These are phyloP conservation scores for Ochropacha duplaris DNA, from an alignment of 2,888 invertebrate species.

Conservation along the genomic window DNA sequence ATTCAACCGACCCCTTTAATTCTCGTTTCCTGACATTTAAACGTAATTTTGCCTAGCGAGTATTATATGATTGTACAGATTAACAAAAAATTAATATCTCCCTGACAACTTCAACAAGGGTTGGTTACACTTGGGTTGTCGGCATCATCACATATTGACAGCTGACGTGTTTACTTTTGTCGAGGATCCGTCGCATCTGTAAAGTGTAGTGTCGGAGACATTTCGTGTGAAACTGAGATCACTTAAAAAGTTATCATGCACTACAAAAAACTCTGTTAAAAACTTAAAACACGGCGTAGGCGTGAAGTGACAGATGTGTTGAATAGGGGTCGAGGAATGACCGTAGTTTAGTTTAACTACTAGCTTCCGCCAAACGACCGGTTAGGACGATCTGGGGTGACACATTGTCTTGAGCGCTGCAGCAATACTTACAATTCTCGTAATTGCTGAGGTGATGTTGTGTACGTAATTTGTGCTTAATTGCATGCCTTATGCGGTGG, in stretches of 20 bases:
- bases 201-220: conserved; percentile 25
- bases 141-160: conserved; percentile 37
- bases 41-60: conserved; percentile 37
- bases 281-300: conserved; percentile 60
- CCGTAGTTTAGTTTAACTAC: conserved; percentile 76
- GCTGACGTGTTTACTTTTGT: conserved; percentile 47
- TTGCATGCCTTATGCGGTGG: background rate
- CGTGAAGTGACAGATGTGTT: conserved; percentile 60
- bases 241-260: conserved; percentile 64
- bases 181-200: conserved; percentile 55
- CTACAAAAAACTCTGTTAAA: conserved; percentile 53
- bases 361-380: conserved; percentile 67
- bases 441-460: conserved; percentile 5
- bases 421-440: conserved; percentile 19
- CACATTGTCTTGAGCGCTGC: conserved; percentile 30
- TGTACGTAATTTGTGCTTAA: background rate
- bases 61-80: conserved; percentile 6
- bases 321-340: conserved; percentile 65
- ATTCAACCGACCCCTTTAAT: conserved; percentile 70
- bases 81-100: background rate
- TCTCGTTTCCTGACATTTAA: conserved; percentile 65
- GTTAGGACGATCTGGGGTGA: conserved; percentile 45
- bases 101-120: conserved; percentile 6
- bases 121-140: conserved; percentile 16
- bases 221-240: conserved; percentile 63